Base-by-base conservation (phyloP, 2,113 vertebrate species). In the Sardina pilchardus region DNA sequence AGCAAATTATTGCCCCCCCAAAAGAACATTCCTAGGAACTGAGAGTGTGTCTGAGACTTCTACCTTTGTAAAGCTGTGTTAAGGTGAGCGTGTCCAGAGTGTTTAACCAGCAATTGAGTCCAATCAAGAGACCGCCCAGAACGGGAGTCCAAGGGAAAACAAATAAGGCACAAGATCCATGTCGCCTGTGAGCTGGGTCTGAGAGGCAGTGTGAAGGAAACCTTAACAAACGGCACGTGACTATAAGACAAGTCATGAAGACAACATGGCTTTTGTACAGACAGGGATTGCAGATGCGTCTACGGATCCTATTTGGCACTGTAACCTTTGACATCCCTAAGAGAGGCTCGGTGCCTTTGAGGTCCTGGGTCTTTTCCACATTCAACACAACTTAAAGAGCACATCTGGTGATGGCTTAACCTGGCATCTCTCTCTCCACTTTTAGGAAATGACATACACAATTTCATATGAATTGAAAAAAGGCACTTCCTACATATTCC, bases 401-500 rank as follows among this genome's bases (percentile, higher is more conserved):
- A 90, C 86, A 91, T 92, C 91, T 93, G 91, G 92, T 90, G 89
- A 93, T 89, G 88, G 91, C 87, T 88, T 88, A 89, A 89, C 85
- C 91, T 91, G 91, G 90, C 90, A 91, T 88, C 89, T 90, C 91
- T 93, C 93, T 94, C 93, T 91, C 92, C 89, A 81, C 92, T 90
- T 87, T 90, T 84, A 89, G 94, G 94, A 94, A 95, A 93, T 93
- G 93, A 95, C 94, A 95, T 94, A 94, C 90, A 94, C 93, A 93
- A 94, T 93, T 90, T 82, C 85, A 89, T 90, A 91, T 92, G 82
- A 92, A 92, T 92, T 86, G 42, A 92, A 93, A 93, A 93, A 94
- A 95, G 95, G 93, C 94, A 95, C 94, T 95, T 95, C 91, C 93
- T 93, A 94, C 89, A 92, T 93, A 93, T 93, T 91, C 90, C 90